phyloP scores from a whole-genome alignment of 2,888 invertebrate species.

The Hirtodrosophila confusa region DNA sequence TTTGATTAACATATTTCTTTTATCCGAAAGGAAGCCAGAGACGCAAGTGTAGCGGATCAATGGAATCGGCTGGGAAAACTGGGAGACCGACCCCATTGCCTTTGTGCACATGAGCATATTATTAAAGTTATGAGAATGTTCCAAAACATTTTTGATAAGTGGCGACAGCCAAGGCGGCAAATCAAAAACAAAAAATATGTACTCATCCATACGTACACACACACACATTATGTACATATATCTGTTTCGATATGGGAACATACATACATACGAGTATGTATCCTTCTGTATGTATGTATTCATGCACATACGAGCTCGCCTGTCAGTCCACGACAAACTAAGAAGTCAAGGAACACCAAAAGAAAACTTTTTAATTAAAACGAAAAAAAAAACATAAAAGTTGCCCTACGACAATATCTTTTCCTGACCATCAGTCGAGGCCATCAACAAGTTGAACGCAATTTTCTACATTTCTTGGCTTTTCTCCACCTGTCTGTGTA shows the following conservation, averaged over 20 bases:
- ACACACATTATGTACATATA: background rate
- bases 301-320: slow-evolving; percentile 4
- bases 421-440: slow-evolving; percentile 38
- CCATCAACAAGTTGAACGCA: slow-evolving; percentile 47
- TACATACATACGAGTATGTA: background rate
- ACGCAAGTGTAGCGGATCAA: slow-evolving; percentile 18
- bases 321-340: slow-evolving; percentile 38
- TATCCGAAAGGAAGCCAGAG: slow-evolving; percentile 32
- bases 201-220: background rate
- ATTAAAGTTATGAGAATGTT: slow-evolving; percentile 36
- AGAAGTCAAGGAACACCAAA: slow-evolving; percentile 16
- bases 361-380: slow-evolving; percentile 68
- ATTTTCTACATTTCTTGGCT: slow-evolving; percentile 9
- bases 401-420: slow-evolving; percentile 43
- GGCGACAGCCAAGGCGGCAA: slow-evolving; percentile 17
- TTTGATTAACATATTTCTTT: slow-evolving; percentile 64
- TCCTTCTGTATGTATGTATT: background rate
- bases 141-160: slow-evolving; percentile 25
- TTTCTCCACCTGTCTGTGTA: slow-evolving; percentile 22
- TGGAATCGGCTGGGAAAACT: background rate
- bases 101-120: slow-evolving; percentile 32
- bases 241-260: background rate
- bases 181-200: slow-evolving; percentile 12
- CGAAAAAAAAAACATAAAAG: slow-evolving; percentile 24
- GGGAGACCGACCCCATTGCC: background rate